These are phyloP conservation scores for Psix sp. DNA, from an alignment of 1,140 invertebrate species.

Conservation along the genomic window DNA sequence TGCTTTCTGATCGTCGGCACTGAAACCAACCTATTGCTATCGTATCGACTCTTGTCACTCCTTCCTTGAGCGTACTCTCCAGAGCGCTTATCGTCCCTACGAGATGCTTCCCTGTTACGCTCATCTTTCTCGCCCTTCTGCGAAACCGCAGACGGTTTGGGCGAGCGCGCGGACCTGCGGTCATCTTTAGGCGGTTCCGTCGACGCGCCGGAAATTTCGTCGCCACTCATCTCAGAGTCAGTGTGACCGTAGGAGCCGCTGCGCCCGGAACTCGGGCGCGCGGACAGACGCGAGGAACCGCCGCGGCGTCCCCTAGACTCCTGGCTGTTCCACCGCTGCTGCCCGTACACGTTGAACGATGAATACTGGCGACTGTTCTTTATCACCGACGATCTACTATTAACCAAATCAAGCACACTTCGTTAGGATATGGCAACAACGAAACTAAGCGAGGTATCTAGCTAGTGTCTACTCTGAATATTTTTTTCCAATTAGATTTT, in stretches of 20 bases:
- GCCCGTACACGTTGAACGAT: conserved; percentile 66
- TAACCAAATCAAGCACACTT: conserved; percentile 29
- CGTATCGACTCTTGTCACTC: conserved; percentile 68
- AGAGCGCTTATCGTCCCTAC: conserved; percentile 69
- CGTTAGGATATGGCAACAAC: no score
- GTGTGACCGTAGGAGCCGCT: conserved; percentile 75
- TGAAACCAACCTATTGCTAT: conserved; percentile 59
- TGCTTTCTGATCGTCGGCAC: neutral
- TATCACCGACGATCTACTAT: conserved; percentile 44
- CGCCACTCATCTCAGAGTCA: conserved; percentile 80
- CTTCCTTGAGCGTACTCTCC: conserved; percentile 59
- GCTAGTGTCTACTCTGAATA: no score
- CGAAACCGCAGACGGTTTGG: conserved; percentile 67
- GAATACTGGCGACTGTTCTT: conserved; percentile 61
- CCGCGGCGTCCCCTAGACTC: conserved; percentile 71
- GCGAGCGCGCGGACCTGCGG: conserved; percentile 69
- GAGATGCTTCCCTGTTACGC: conserved; percentile 68
- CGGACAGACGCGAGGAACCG: conserved; percentile 50
- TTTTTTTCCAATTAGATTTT: no score
- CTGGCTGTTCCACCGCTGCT: conserved; percentile 69
- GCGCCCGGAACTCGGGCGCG: conserved; percentile 67
- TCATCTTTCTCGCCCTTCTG: conserved; percentile 80
- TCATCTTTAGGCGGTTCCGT: conserved; percentile 78
- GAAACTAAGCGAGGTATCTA: no score
- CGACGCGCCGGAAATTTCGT: conserved; percentile 76